A percentile compares a stretch with the other conserved stretches of the same genome.
phyloP scores from a whole-genome alignment of 2,113 vertebrate genomes.

The Capreolus pygargus region DNA sequence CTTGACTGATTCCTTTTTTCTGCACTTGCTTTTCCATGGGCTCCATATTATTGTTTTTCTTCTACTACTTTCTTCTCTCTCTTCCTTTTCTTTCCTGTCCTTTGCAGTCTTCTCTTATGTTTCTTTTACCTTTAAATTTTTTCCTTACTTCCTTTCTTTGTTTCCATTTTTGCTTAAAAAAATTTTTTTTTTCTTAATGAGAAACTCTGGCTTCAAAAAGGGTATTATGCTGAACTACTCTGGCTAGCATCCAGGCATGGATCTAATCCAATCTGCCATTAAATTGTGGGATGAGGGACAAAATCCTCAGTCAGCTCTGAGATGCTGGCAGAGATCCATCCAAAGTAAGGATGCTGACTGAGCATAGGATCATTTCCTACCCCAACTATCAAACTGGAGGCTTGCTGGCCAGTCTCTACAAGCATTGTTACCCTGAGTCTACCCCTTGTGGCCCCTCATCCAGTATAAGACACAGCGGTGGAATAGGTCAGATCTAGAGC shows the following conservation, averaged over 20 bases:
- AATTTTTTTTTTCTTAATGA: not conserved
- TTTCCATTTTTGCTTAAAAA: not conserved
- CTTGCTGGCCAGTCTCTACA: not conserved
- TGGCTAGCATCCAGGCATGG: not conserved
- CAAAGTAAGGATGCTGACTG: not conserved
- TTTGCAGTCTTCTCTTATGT: not conserved
- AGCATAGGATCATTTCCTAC: not conserved
- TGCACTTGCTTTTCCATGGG: not conserved
- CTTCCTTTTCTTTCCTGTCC: not conserved
- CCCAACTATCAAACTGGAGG: not conserved
- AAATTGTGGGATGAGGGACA: not conserved
- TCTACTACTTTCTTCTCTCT: not conserved
- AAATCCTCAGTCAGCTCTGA: not conserved
- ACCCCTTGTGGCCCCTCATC: not conserved
- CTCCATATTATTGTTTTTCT: not conserved
- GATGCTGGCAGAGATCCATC: not conserved
- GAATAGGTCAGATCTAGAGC: not conserved
- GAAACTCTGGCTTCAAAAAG: not conserved
- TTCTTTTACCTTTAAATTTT: not conserved
- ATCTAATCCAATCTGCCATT: not conserved
- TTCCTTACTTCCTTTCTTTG: not conserved
- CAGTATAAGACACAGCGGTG: accelerated
- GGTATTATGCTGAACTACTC: not conserved
- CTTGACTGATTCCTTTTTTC: not conserved
- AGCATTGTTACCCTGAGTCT: not conserved